Percentiles rank a stretch among this genome's conserved stretches.
These are phyloP conservation scores for Labia minor DNA, from an alignment of 2,888 invertebrate species.

Conservation along the genomic window DNA sequence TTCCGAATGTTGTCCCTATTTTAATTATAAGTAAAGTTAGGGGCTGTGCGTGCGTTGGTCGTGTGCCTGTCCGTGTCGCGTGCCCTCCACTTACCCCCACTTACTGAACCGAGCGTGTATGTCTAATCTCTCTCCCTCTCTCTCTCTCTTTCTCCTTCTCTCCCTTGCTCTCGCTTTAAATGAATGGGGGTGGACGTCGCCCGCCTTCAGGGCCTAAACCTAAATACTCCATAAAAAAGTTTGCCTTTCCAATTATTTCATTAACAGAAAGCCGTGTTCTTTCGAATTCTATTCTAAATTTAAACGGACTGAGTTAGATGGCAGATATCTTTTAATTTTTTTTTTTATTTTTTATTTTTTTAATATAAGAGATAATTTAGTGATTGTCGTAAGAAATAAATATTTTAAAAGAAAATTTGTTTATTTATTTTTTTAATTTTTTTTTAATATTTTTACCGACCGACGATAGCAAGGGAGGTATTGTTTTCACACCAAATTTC, in stretches of 20 bases:
- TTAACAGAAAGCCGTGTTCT: not conserved
- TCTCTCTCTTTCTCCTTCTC: not conserved
- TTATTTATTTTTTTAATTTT: too few species aligned
- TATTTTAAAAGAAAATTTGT: too few species aligned
- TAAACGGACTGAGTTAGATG: not conserved
- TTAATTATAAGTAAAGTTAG: constrained; percentile 13
- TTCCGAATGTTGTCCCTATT: constrained; percentile 8
- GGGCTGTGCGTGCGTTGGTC: not conserved
- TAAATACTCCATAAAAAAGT: constrained; percentile 8
- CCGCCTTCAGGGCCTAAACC: constrained; percentile 13
- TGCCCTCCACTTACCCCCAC: not conserved
- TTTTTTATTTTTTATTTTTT: too few species aligned
- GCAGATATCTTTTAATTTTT: not conserved
- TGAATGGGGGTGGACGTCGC: not conserved
- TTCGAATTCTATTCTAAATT: not conserved
- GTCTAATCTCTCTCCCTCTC: not conserved
- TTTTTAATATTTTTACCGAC: too few species aligned
- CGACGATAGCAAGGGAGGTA: too few species aligned
- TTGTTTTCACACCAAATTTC: too few species aligned
- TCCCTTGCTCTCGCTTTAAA: not conserved
- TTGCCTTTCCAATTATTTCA: constrained; percentile 8
- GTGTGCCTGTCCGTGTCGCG: not conserved
- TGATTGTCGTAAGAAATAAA: too few species aligned
- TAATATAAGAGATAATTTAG: too few species aligned
- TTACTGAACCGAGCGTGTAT: too few species aligned